A percentile compares a stretch with the other conserved stretches of the same genome.
These are phyloP conservation scores for Epistrophe eligans DNA, from an alignment of 2,888 invertebrate species.

Conservation along the genomic window DNA sequence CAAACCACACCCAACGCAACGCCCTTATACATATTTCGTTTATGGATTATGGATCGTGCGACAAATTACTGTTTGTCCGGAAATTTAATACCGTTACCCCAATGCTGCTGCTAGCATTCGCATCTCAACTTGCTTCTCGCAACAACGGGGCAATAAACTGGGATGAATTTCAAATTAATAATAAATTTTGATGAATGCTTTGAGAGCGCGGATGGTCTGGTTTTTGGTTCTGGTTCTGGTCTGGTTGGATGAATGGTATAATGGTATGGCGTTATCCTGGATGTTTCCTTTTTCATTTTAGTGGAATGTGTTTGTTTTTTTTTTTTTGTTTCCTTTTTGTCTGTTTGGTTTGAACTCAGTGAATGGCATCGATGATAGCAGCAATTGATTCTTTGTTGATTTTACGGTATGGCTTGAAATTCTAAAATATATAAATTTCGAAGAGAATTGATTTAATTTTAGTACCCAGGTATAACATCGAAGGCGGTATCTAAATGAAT, in stretches of 20 bases:
- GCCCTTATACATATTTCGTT: background rate
- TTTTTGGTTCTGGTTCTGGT: background rate
- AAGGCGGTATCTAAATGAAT: background rate
- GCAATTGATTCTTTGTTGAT: background rate
- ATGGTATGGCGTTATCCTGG: background rate
- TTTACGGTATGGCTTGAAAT: background rate
- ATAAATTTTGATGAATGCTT: conserved; percentile 52
- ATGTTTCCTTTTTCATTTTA: background rate
- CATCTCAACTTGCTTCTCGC: background rate
- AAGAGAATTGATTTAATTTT: conserved; percentile 34
- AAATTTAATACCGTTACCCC: conserved; percentile 62
- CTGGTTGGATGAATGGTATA: background rate
- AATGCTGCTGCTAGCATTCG: background rate
- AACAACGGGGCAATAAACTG: conserved; percentile 19
- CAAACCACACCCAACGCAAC: background rate
- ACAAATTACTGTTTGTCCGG: conserved; percentile 71
- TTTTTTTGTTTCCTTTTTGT: background rate
- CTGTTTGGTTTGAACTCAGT: background rate
- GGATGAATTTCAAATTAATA: conserved; percentile 66
- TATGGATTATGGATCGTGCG: conserved; percentile 52
- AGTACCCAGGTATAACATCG: background rate
- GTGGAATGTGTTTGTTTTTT: background rate
- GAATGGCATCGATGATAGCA: conserved; percentile 1
- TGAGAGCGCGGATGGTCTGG: conserved; percentile 31
- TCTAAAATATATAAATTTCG: background rate